Conservation (phyloP, 2,113 vertebrate genomes). For the Eretmodus cyanostictus region DNA sequence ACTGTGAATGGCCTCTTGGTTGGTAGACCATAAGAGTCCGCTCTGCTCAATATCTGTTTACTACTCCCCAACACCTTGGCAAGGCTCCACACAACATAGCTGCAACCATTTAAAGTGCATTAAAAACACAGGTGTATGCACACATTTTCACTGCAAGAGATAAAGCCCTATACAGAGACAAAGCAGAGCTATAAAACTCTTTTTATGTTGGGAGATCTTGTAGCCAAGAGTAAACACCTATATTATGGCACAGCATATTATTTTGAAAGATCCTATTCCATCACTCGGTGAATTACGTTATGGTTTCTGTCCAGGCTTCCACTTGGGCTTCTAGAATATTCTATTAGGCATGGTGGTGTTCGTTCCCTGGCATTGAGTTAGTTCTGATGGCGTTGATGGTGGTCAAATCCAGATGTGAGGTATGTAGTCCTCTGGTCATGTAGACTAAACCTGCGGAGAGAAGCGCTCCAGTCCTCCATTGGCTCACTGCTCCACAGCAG, state of each 20-base stretch:
- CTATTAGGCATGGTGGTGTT: background rate
- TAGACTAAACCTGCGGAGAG: constrained; percentile 62
- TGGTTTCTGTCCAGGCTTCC: background rate
- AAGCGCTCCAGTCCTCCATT: constrained; percentile 18
- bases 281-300: background rate
- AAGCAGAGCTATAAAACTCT: background rate
- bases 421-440: constrained; percentile 15
- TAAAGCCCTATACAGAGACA: background rate
- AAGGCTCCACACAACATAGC: constrained; percentile 10
- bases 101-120: background rate
- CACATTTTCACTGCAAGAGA: background rate
- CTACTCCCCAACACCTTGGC: constrained; percentile 17
- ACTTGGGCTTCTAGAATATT: background rate
- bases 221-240: background rate
- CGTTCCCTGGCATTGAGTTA: background rate
- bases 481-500: constrained; percentile 14
- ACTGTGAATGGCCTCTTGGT: constrained; percentile 47
- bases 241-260: background rate
- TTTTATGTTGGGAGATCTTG: background rate
- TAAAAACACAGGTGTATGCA: background rate
- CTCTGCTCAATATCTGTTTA: constrained; percentile 57
- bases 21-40: constrained; percentile 42
- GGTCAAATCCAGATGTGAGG: constrained; percentile 61
- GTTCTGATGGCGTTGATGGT: constrained; percentile 12
- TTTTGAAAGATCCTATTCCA: background rate